Evolutionary conservation across 2,113 vertebrate genomes (phyloP), one percentile per base, ranked within the genome.

Genomic region (Tachycineta bicolor): DNA sequence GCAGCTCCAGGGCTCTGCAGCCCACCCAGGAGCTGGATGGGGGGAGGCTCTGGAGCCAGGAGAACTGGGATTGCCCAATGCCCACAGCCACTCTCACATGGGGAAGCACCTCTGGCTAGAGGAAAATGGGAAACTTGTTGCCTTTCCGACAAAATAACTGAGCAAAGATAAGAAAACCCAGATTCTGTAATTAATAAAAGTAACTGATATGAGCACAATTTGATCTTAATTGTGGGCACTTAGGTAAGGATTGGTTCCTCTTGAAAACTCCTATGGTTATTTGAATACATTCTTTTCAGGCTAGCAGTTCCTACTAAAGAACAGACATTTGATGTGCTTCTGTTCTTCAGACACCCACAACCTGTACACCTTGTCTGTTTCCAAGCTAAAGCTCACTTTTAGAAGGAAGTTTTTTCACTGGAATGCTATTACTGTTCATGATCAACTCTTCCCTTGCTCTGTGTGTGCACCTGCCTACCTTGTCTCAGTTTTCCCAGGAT

Each of bases 51-150:
- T 25, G 25, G 9, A 81, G 12, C 6, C 25, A n/a, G 1, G 10
- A 29, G 25, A 50, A 11, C 50, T 1, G 19, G 37, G 37, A 6
- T 16, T 24, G 5, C 6, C 49, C 14, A 37, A 14, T 2, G 33
- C 56, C 39, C 64, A 63, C 21, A 4, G 3, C 6, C 28, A 34
- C n/a, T 4, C 9, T 55, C 0, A 63, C 15, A 52, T 3, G 19
- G 8, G 37, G 10, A 37, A 37, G 37, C 37, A 37, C 37, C 37
- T 37, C 37, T 37, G 37, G 37, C 37, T 37, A 37, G 37, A 37
- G 7, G 9, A 46, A 69, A 69, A 69, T 14, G 25, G 60, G 31
- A 75, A 87, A 68, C 15, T 5, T 4, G 20, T 34, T 2, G 14
- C 16, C 14, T 70, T 63, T 29, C 34, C 39, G 21, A 23, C 43